Percentiles rank a stretch among this genome's conserved stretches.
These are phyloP conservation scores for Pogonocichla stellata DNA, from an alignment of 2,113 vertebrate species.

Conservation along the genomic window DNA sequence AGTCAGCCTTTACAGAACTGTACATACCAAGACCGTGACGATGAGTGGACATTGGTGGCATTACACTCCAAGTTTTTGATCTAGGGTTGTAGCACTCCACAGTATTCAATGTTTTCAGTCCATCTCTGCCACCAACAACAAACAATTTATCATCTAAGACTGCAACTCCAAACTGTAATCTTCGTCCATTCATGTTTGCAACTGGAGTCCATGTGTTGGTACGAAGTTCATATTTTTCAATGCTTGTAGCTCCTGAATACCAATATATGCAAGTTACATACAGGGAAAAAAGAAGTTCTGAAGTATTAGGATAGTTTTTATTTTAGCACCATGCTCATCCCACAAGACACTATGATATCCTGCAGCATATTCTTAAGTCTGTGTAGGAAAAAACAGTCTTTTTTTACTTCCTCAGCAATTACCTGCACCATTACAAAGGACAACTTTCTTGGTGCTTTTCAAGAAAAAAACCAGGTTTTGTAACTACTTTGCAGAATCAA, in stretches of 20 bases:
- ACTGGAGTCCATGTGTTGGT: slow-evolving; percentile 93
- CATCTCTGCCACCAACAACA: slow-evolving; percentile 95
- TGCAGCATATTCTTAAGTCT: not conserved
- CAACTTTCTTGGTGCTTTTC: not conserved
- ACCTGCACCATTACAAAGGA: not conserved
- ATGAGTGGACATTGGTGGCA: slow-evolving; percentile 98
- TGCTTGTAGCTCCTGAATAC: slow-evolving; percentile 90
- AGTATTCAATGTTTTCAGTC: slow-evolving; percentile 95
- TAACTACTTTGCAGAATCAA: not conserved
- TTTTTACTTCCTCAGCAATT: not conserved
- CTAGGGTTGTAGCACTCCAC: slow-evolving; percentile 98
- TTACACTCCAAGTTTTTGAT: slow-evolving; percentile 94
- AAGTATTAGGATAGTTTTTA: not conserved
- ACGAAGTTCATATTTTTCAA: slow-evolving; percentile 96
- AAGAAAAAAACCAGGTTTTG: not conserved
- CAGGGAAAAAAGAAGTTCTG: not conserved
- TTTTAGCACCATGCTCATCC: not conserved
- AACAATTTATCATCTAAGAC: slow-evolving; percentile 93
- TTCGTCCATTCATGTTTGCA: slow-evolving; percentile 94
- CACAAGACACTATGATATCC: not conserved
- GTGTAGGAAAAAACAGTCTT: not conserved
- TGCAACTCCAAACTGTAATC: slow-evolving; percentile 93
- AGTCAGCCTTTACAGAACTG: not conserved
- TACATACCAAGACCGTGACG: slow-evolving; percentile 92
- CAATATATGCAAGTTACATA: not conserved